Conservation (phyloP, 2,113 vertebrate genomes). For the Xenotilapia flavipinnis region DNA sequence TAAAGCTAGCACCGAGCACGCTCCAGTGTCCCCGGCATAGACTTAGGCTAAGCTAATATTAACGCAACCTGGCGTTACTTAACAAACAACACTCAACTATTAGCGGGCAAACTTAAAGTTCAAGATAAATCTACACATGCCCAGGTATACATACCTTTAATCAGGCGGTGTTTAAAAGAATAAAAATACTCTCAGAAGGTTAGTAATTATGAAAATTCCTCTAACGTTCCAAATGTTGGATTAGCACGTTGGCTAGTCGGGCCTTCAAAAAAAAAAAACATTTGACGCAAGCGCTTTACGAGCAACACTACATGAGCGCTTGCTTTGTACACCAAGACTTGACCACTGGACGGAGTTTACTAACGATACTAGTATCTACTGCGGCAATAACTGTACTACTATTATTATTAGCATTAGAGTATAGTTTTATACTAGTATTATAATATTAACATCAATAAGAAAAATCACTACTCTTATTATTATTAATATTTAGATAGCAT, state of each 20-base stretch:
- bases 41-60: constrained; percentile 14
- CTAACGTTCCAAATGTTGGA: background rate
- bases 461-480: background rate
- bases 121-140: background rate
- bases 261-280: constrained; percentile 14
- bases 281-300: constrained; percentile 27
- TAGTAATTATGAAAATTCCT: background rate
- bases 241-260: constrained; percentile 37
- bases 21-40: constrained; percentile 1
- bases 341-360: background rate
- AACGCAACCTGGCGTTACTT: background rate
- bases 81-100: background rate
- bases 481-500: background rate
- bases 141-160: constrained; percentile 38
- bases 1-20: constrained; percentile 28
- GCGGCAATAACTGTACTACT: background rate
- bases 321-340: background rate
- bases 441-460: background rate
- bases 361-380: background rate
- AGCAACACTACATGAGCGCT: background rate
- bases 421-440: background rate
- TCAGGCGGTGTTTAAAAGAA: background rate
- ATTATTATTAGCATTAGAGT: background rate
- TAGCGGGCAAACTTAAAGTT: background rate
- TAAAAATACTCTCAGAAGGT: background rate